Conservation (phyloP, 2,888 invertebrate species). For the Netelia fuscicornis region DNA sequence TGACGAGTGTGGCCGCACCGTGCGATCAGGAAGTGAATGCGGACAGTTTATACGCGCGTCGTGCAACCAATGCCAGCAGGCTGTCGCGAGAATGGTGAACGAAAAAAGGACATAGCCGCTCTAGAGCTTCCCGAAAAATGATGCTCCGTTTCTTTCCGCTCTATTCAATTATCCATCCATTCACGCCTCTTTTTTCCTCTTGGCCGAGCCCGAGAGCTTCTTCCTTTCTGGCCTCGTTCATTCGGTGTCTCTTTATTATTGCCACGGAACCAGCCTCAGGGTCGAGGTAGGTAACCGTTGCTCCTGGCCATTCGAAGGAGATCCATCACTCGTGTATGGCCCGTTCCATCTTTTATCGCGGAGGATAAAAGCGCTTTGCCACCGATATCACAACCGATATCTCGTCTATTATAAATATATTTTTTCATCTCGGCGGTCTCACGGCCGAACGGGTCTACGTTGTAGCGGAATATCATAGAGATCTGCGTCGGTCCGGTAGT, state of each 20-base stretch:
- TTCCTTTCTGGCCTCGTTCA: background rate
- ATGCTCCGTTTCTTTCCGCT: conserved; percentile 75
- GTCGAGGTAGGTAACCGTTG: background rate
- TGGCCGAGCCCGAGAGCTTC: conserved; percentile 6
- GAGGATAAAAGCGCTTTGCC: no score
- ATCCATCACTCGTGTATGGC: conserved; percentile 73
- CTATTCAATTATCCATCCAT: conserved; percentile 83
- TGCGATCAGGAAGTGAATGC: background rate
- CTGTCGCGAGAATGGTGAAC: background rate
- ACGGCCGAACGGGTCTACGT: no score
- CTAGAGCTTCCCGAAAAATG: conserved; percentile 51
- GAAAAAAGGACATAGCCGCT: conserved; percentile 18
- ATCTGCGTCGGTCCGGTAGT: no score
- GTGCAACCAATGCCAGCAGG: background rate
- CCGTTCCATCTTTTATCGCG: background rate
- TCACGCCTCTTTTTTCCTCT: conserved; percentile 77
- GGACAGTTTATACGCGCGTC: background rate
- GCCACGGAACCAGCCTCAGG: background rate
- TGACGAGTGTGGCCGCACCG: no score
- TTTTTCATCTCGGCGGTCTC: no score
- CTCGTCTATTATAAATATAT: no score
- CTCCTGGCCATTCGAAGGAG: conserved; percentile 69
- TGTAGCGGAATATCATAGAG: no score
- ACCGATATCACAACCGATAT: no score
- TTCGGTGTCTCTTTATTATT: background rate